Percentiles rank a stretch among this genome's conserved stretches.
Conservation (phyloP, 2,113 vertebrate species). For the Mesitornis unicolor region DNA sequence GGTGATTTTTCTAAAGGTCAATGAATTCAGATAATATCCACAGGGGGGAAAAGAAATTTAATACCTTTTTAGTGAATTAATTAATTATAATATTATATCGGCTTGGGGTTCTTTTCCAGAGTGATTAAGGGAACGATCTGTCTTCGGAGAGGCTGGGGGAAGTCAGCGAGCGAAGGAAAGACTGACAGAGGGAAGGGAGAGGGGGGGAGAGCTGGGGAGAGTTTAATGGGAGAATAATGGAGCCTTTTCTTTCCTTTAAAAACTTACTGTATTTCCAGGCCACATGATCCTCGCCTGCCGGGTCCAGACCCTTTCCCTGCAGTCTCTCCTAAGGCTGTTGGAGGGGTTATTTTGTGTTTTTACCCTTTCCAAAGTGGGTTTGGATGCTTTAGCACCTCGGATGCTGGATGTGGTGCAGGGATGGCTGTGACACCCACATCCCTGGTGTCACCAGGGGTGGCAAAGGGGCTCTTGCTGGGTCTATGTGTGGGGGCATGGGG, state of each 20-base stretch:
- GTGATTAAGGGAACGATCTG: slow-evolving; percentile 98
- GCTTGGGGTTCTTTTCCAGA: slow-evolving; percentile 96
- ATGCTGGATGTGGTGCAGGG: accelerated
- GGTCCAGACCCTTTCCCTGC: background rate
- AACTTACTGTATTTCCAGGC: slow-evolving; percentile 48
- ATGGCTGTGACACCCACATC: accelerated
- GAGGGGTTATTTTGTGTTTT: background rate
- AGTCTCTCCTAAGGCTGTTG: background rate
- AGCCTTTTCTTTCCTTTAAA: slow-evolving; percentile 55
- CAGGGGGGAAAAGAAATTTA: slow-evolving; percentile 96
- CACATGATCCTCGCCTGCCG: background rate
- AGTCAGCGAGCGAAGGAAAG: slow-evolving; percentile 5
- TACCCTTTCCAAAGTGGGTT: background rate
- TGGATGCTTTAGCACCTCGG: background rate
- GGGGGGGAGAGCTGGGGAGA: slow-evolving; percentile 38
- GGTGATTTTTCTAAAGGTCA: slow-evolving; percentile 99
- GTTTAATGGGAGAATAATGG: slow-evolving; percentile 66
- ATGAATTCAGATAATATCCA: slow-evolving; percentile 99
- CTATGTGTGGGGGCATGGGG: background rate
- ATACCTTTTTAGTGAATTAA: slow-evolving; percentile 99
- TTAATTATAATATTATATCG: slow-evolving; percentile 99
- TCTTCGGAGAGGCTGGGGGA: slow-evolving; percentile 73
- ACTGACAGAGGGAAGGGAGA: slow-evolving; percentile 59
- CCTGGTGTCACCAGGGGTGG: background rate
- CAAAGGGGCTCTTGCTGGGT: background rate